Evolutionary conservation across 2,888 invertebrate species (phyloP).

Genomic region (Gymnosoma rotundatum): DNA sequence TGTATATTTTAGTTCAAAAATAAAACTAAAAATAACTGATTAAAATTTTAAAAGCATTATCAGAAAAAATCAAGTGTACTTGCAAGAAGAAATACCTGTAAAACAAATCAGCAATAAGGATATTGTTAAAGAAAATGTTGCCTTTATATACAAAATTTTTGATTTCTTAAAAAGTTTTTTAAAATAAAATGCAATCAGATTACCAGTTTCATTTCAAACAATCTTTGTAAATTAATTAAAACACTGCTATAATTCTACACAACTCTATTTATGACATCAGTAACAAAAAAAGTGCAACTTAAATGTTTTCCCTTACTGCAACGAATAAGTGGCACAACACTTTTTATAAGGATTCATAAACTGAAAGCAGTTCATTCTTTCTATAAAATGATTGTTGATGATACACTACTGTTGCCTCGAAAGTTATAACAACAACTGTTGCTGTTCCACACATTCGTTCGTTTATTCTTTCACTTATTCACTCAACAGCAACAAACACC

Average conservation of each 20-base stretch:
- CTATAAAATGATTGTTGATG: slow-evolving; percentile 44
- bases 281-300: background rate
- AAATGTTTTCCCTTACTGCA: slow-evolving; percentile 15
- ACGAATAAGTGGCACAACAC: slow-evolving; percentile 49
- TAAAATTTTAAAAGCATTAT: too few species aligned
- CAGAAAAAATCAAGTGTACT: too few species aligned
- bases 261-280: background rate
- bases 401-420: slow-evolving; percentile 52
- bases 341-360: slow-evolving; percentile 46
- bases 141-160: too few species aligned
- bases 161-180: too few species aligned
- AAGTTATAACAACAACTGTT: slow-evolving; percentile 60
- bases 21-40: too few species aligned
- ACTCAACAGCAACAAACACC: background rate
- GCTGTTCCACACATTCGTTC: slow-evolving; percentile 35
- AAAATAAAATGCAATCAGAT: too few species aligned
- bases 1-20: too few species aligned
- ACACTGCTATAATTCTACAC: background rate
- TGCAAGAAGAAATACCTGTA: too few species aligned
- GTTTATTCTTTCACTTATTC: slow-evolving; percentile 5
- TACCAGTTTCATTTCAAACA: too few species aligned
- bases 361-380: slow-evolving; percentile 31
- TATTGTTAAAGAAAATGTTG: too few species aligned
- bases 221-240: too few species aligned
- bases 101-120: too few species aligned